A percentile compares a stretch with the other conserved stretches of the same genome.
Conservation (phyloP, 2,113 vertebrate genomes). For the Strix aluco region DNA sequence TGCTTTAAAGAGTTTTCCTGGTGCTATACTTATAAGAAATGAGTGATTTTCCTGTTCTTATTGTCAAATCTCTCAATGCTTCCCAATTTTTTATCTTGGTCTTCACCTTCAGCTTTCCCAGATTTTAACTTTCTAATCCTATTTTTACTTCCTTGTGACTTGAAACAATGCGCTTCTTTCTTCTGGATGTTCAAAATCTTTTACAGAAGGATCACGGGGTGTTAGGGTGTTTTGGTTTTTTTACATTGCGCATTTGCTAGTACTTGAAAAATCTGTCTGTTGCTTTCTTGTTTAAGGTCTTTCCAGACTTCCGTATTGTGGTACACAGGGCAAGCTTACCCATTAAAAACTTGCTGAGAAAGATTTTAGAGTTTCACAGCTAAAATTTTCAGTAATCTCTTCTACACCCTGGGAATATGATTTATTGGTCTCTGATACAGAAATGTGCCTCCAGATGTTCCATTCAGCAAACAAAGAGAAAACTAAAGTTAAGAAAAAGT, state of each 20-base stretch:
- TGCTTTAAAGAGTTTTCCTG: neutral
- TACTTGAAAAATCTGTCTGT: neutral
- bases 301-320: neutral
- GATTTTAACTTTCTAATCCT: neutral
- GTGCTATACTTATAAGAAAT: neutral
- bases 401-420: neutral
- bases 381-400: neutral
- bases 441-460: neutral
- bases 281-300: neutral
- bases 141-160: neutral
- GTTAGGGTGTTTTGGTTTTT: neutral
- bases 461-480: neutral
- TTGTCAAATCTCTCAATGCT: neutral
- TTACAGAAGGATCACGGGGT: neutral
- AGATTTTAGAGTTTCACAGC: neutral
- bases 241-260: neutral
- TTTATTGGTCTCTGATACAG: neutral
- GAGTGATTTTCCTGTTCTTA: neutral
- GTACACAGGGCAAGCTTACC: neutral
- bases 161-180: neutral
- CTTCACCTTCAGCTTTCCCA: neutral
- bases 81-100: neutral
- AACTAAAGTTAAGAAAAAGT: neutral
- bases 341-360: neutral
- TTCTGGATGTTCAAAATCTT: neutral